Percentiles rank a stretch among this genome's conserved stretches.
These are phyloP conservation scores for Cheirogaleus major DNA, from an alignment of 2,797 vertebrate genomes.

Conservation along the genomic window DNA sequence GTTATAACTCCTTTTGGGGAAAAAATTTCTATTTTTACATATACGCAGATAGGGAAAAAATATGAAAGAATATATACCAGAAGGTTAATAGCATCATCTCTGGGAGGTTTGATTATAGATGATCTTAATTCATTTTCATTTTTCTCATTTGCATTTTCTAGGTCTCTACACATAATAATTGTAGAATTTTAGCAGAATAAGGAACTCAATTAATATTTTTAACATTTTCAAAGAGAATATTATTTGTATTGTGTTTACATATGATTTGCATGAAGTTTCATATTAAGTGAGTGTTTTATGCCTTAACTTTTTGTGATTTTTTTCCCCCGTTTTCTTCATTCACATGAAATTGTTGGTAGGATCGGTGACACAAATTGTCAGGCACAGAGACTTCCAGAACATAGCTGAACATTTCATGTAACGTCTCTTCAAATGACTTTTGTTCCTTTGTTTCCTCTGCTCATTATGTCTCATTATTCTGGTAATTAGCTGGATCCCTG, in stretches of 20 bases:
- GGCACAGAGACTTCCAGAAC: neutral
- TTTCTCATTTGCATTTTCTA: slow-evolving; percentile 39
- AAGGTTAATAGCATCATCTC: neutral
- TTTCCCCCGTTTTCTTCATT: neutral
- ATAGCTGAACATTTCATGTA: neutral
- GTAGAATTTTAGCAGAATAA: neutral
- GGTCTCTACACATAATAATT: neutral
- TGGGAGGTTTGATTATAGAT: neutral
- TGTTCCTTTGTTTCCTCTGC: neutral
- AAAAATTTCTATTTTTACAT: slow-evolving; percentile 27
- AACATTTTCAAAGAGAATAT: slow-evolving; percentile 9
- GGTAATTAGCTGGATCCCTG: neutral
- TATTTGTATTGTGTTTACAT: slow-evolving; percentile 9
- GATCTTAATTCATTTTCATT: neutral
- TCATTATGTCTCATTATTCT: neutral
- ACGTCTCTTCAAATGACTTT: neutral
- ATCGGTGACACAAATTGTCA: neutral
- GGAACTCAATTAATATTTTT: neutral
- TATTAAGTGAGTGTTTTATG: neutral
- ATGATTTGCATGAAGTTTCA: neutral
- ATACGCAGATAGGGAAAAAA: neutral
- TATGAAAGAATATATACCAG: neutral
- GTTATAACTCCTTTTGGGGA: neutral
- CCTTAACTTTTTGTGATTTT: neutral
- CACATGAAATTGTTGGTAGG: neutral